phyloP scores from a whole-genome alignment of 2,113 vertebrate genomes.

The Pholis gunnellus region DNA sequence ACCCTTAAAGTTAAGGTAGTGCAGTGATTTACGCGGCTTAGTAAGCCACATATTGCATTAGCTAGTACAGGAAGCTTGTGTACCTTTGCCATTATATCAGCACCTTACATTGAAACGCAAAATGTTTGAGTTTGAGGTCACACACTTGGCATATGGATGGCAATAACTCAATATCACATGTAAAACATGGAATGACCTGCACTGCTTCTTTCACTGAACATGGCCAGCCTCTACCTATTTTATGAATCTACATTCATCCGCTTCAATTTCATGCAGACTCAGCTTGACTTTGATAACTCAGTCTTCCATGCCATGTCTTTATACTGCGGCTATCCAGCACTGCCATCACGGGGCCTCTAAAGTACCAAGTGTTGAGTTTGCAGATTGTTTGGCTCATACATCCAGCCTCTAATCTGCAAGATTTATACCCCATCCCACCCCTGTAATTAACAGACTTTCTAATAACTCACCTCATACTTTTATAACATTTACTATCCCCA shows the following conservation, averaged over 20 bases:
- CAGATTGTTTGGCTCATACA: slow-evolving; percentile 75
- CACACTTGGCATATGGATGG: neutral
- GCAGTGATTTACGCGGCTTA: neutral
- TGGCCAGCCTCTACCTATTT: slow-evolving; percentile 15
- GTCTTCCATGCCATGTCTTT: slow-evolving; percentile 58
- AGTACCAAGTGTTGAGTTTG: slow-evolving; percentile 68
- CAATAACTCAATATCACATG: slow-evolving; percentile 13
- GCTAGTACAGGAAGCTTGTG: neutral
- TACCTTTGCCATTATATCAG: neutral
- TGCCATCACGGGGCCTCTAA: slow-evolving; percentile 63
- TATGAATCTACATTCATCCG: slow-evolving; percentile 38
- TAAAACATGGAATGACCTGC: slow-evolving; percentile 4
- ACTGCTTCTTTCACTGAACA: slow-evolving; percentile 5
- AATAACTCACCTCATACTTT: slow-evolving; percentile 82
- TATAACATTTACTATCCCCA: slow-evolving; percentile 77
- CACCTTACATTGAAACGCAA: neutral
- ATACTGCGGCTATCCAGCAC: slow-evolving; percentile 56
- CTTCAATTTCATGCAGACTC: slow-evolving; percentile 51
- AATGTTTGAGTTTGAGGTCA: neutral
- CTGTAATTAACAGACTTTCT: slow-evolving; percentile 81
- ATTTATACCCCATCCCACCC: slow-evolving; percentile 79
- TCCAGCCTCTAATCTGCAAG: slow-evolving; percentile 81
- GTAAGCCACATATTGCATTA: neutral
- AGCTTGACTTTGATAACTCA: slow-evolving; percentile 56
- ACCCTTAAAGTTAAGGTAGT: neutral